phyloP scores from a whole-genome alignment of 2,113 vertebrate species.

The Climacteris rufus region DNA sequence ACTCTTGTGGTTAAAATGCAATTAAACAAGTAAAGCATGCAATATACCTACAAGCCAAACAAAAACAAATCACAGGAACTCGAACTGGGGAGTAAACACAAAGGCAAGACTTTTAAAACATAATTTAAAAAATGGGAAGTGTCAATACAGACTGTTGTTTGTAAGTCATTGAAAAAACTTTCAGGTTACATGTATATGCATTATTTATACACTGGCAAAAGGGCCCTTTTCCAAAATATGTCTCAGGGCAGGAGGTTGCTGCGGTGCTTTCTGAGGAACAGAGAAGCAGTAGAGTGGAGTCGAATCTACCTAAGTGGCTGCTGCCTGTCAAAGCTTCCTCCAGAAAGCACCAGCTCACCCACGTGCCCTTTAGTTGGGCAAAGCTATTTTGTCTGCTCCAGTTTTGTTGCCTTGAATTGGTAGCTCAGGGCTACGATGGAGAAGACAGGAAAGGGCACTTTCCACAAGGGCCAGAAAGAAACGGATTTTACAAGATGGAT shows the following conservation, averaged over 20 bases:
- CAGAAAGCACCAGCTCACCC: neutral
- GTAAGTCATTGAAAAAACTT: neutral
- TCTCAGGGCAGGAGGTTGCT: neutral
- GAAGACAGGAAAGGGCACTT: neutral
- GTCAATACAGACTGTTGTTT: neutral
- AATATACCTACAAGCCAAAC: neutral
- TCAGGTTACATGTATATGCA: neutral
- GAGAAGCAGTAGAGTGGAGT: neutral
- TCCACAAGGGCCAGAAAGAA: neutral
- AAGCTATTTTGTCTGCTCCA: neutral
- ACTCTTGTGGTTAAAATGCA: conserved; percentile 28
- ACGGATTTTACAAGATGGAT: neutral
- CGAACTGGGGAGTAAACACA: neutral
- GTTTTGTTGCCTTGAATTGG: neutral
- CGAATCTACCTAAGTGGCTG: neutral
- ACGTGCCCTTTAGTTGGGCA: neutral
- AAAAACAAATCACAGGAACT: neutral
- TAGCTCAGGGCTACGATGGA: neutral
- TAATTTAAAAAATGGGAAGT: neutral
- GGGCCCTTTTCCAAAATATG: neutral
- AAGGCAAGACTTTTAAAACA: neutral
- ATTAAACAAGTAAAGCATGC: conserved; percentile 19
- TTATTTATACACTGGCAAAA: neutral
- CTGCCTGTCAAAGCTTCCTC: neutral
- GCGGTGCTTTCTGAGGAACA: neutral